Base-by-base conservation (phyloP, 2,888 invertebrate genomes). In the Blera fallax region DNA sequence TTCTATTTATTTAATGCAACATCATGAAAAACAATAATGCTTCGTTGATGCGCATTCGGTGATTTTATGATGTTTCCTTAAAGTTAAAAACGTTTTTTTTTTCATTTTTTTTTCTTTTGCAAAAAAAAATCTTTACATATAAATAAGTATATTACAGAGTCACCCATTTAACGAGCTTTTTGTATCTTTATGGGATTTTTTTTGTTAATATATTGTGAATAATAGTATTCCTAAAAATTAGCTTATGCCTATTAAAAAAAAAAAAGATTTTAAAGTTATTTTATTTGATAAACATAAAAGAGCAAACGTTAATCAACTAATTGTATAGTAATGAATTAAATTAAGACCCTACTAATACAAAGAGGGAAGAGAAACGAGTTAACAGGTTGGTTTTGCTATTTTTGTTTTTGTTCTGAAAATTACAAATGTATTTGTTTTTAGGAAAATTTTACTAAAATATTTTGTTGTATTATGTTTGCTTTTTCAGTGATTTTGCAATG, bases 141-240 rank as follows among this genome's bases (percentile, higher is more conserved):
- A 85, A 85, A 85, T 85, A 85, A 77, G 58, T 85, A 85, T 85
- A 81, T 85, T 85, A 85, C 85, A 85, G 52, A 70, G 70, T 45
- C 40, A 76, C 74, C 85, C 81, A 72, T 64, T 69, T 14, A 52
- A 62, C 32, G 52, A 62, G 4, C 32, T 54, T 45, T 50, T 56
- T 81, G 60, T n/a, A n/a, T 24, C 40, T 60, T 69, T 43, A 11
- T 45, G 34, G 64, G 40, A 8, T 45, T 37, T 54, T 64, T 69
- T 70, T 70, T 43, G n/a, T 65, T 52, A 62, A 52, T 81, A 45
- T 80, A 16, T 65, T 45, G 16, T 65, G 43, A 77, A 80, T 77
- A 81, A 76, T 81, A 81, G 65, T 65, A 62, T 81, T 72, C 62
- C 72, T 84, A 84, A 69, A 81, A 45, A 76, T 54, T 72, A 77